Evolutionary conservation across 2,888 invertebrate species (phyloP), one percentile per base, ranked within the genome.

Genomic region (Thymelicus acteon): DNA sequence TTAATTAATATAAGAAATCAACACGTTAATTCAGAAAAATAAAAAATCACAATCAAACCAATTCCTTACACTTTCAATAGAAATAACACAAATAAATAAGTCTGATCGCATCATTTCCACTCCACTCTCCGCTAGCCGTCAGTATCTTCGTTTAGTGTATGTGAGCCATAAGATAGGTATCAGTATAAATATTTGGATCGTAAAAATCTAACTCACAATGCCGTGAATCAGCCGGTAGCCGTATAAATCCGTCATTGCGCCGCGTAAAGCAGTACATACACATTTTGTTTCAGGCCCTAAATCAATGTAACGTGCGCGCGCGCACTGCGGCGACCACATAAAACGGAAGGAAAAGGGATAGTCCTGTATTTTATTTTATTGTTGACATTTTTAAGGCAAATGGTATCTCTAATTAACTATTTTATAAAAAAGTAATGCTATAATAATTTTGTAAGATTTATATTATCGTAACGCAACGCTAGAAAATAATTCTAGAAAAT

Each of bases 211-310:
- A 82, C 82, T 79, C 80, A 82, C 84, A 85, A 83, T 85, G 79
- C 79, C 79, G 82, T 83, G 89, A 86, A 86, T 88, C 87, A 83
- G 82, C 81, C 81, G 85, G 85, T 85, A 82, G 76, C 78, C 81
- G 76, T 78, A 90, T 93, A 92, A 93, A 93, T 93, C 92, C 83
- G 76, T 93, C 92, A 85, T 73, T 85, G 78, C 78, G 73, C 73
- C 67, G 76, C 80, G 87, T 90, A 87, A 89, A 89, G 85, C 91
- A 92, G 87, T 91, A 87, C 87, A 90, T 91, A 88, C 87, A 90
- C 91, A 90, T 89, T 88, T 89, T 87, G 88, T 86, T 87, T 82
- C 78, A 76, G 81, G 83, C 84, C 83, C 89, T 91, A 90, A 89
- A 91, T 91, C 88, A 88, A 88, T 15, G 87, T 79, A 84, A 82